These are phyloP conservation scores for Hyphantria cunea DNA, from an alignment of 1,140 invertebrate genomes.

Conservation along the genomic window DNA sequence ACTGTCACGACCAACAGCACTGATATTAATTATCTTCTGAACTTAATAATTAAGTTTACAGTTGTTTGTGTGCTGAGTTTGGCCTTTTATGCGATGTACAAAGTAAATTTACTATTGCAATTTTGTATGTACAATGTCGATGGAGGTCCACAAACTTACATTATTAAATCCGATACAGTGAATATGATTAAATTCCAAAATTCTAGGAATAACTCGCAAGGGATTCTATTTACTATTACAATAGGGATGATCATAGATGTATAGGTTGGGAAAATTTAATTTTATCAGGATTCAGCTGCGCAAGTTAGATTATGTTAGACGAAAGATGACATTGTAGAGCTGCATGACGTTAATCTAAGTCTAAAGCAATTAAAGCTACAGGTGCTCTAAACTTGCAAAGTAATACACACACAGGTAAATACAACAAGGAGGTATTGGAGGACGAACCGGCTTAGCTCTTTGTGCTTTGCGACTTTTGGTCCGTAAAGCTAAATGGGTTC, in stretches of 20 bases:
- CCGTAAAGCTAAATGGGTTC: slow-evolving; percentile 12
- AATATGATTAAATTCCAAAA: slow-evolving; percentile 21
- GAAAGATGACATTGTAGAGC: too few species aligned
- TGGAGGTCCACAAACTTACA: slow-evolving; percentile 35
- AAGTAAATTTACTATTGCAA: slow-evolving; percentile 61
- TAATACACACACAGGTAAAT: too few species aligned
- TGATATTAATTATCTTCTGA: slow-evolving; percentile 67
- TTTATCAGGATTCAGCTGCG: neutral
- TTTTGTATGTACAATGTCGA: slow-evolving; percentile 46
- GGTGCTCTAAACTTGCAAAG: slow-evolving; percentile 16
- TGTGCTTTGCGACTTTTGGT: neutral
- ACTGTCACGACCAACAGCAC: slow-evolving; percentile 39
- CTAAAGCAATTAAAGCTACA: slow-evolving; percentile 21
- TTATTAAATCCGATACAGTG: slow-evolving; percentile 22
- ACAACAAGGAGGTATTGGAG: too few species aligned
- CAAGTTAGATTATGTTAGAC: neutral
- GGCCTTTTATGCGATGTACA: slow-evolving; percentile 56
- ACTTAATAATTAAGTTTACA: slow-evolving; percentile 74
- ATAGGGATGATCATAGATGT: neutral
- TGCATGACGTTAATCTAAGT: slow-evolving; percentile 3
- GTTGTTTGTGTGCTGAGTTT: slow-evolving; percentile 64
- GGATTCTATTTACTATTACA: neutral
- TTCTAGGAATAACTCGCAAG: neutral
- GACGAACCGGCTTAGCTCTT: too few species aligned
- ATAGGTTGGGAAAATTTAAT: neutral